A percentile compares a stretch with the other conserved stretches of the same genome.
Evolutionary conservation across 2,113 vertebrate genomes (phyloP).

Genomic region (Rhinoderma darwinii): DNA sequence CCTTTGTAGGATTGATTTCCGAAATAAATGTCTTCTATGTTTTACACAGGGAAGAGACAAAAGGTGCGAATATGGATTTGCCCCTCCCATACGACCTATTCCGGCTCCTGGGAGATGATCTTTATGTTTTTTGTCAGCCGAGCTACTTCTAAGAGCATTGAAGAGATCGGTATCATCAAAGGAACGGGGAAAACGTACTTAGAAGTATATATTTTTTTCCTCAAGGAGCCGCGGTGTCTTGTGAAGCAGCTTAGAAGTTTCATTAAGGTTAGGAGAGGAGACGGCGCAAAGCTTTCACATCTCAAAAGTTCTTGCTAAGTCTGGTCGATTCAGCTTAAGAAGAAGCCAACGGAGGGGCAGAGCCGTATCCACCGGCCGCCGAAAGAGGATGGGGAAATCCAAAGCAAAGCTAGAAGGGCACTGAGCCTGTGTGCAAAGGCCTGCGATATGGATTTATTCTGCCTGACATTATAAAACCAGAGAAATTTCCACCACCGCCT

Average conservation of each 20-base stretch:
- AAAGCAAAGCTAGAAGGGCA: conserved; percentile 24
- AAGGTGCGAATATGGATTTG: neutral
- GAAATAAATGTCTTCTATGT: neutral
- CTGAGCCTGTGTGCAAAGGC: neutral
- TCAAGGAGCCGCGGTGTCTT: conserved; percentile 35
- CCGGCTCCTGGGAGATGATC: neutral
- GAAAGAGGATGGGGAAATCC: neutral
- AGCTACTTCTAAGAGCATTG: conserved; percentile 17
- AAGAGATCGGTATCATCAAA: conserved; percentile 41
- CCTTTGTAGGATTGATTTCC: neutral
- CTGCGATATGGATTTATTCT: conserved; percentile 33
- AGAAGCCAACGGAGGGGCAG: conserved; percentile 19
- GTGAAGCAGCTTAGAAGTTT: conserved; percentile 43
- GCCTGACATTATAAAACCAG: conserved; percentile 18
- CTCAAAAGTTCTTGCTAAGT: conserved; percentile 46
- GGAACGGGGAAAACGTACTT: conserved; percentile 11
- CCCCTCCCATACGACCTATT: neutral
- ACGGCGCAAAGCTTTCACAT: conserved; percentile 23
- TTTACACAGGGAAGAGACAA: conserved; percentile 19
- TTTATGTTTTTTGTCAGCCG: neutral
- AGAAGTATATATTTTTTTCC: conserved; percentile 26
- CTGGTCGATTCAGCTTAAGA: conserved; percentile 52
- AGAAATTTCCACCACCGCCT: conserved; percentile 19
- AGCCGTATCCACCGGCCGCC: too few species aligned
- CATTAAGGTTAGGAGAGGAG: conserved; percentile 53